Evolutionary conservation across 2,113 vertebrate genomes (phyloP), one percentile per base, ranked within the genome.

Genomic region (Uria aalge): DNA sequence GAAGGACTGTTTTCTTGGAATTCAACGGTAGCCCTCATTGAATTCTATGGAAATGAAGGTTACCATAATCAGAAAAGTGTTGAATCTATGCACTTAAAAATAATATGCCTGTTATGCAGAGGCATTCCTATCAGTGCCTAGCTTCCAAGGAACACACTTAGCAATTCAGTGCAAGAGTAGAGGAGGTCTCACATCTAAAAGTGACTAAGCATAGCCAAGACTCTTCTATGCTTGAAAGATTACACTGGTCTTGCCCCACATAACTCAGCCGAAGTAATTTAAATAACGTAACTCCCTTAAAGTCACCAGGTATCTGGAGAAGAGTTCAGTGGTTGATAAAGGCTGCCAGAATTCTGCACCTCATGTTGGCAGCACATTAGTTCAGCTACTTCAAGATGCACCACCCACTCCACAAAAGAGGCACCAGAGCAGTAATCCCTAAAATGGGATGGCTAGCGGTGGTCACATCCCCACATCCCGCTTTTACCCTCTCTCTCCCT

Each of bases 1-100:
- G 98, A 97, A 19, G 95, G 94, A 59, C 98, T 98, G 27, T 92
- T 98, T 98, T 99, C 99, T 47, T 99, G 99, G 93, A 98, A 99
- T 97, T 99, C 99, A 26, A 99, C 99, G 3, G 99, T 99, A 27
- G 99, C 99, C 87, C 99, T 98, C 99, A 99, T 99, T 17, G 99
- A 99, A 78, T 99, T 99, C 99, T 99, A 97, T 32, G 52, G 81
- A 79, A 93, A 95, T 91, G 30, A 96, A 81, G 7, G 36, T 90
- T 78, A 48, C 14, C 3, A 4, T 73, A 45, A 88, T 76, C 30
- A 93, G 43, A 73, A 38, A 23, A 23, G 9, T 5, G 23, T 5
- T 79, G 29, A 27, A 67, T 66, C 32, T 36, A 40, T 4, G 6
- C 41, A 62, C 22, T 84, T 90, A 21, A 85, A 78, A 81, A 62